phyloP scores from a whole-genome alignment of 2,113 vertebrate genomes.

The Xyliphius kryptos region DNA sequence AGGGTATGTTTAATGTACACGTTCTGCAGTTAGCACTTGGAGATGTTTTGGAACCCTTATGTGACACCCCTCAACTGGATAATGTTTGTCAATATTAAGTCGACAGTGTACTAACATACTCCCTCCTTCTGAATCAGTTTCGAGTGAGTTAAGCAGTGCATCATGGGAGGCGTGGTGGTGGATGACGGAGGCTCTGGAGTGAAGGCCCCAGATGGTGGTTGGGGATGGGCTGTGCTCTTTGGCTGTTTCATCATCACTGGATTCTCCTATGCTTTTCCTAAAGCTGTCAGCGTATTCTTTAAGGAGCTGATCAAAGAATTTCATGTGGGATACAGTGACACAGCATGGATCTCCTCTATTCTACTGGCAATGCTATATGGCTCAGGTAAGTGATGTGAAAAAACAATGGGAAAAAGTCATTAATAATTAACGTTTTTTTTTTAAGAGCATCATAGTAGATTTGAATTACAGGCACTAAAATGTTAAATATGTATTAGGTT shows the following conservation, averaged over 20 bases:
- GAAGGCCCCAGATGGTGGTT: constrained; percentile 88
- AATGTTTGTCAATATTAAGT: background rate
- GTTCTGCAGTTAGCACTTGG: too few relatives aligned
- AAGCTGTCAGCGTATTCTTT: constrained; percentile 93
- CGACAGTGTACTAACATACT: background rate
- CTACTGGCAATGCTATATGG: constrained; percentile 94
- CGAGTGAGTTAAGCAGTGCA: constrained; percentile 25
- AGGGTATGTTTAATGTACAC: too few relatives aligned
- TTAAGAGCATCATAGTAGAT: too few relatives aligned
- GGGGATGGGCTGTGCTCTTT: constrained; percentile 89
- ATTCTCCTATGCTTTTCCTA: constrained; percentile 96
- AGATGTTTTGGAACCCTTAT: background rate
- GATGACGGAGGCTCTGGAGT: constrained; percentile 67
- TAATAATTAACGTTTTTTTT: too few relatives aligned
- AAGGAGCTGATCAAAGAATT: constrained; percentile 91
- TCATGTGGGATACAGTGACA: constrained; percentile 86
- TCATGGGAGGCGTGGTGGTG: constrained; percentile 80
- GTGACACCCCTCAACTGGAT: background rate
- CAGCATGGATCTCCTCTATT: constrained; percentile 94
- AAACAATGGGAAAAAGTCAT: too few relatives aligned
- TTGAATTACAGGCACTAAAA: too few relatives aligned
- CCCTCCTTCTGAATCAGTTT: constrained; percentile 1
- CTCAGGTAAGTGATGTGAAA: constrained; percentile 78
- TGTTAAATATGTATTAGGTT: too few relatives aligned
- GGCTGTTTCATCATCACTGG: constrained; percentile 92